Conservation (phyloP, 2,113 vertebrate genomes). For the Caretta caretta region DNA sequence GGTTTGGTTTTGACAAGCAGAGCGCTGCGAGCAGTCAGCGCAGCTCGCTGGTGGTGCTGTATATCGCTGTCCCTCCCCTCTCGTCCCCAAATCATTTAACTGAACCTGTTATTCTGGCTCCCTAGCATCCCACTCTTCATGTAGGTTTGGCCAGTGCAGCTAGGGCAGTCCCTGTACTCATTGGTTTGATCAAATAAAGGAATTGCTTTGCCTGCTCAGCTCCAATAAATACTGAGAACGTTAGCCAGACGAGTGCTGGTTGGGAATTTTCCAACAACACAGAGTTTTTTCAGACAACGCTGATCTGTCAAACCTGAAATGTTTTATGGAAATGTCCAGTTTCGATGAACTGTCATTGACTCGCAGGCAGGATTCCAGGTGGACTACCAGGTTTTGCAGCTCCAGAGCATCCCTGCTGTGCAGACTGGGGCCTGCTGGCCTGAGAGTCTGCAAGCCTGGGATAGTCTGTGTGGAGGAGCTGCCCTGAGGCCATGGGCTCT, state of each 20-base stretch:
- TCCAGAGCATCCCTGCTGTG: not conserved
- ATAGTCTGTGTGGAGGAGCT: too few species aligned
- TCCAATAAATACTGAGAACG: not conserved
- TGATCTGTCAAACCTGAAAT: not conserved
- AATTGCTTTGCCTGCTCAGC: rapidly evolving
- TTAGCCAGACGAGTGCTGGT: not conserved
- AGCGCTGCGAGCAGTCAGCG: not conserved
- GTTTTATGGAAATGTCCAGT: not conserved
- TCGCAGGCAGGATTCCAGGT: not conserved
- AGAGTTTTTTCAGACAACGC: not conserved
- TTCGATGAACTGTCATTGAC: not conserved
- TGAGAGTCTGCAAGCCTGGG: not conserved
- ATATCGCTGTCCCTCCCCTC: rapidly evolving
- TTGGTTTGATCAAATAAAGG: rapidly evolving
- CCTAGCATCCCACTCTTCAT: rapidly evolving
- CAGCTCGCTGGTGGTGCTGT: not conserved
- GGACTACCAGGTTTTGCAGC: not conserved
- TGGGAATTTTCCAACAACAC: not conserved
- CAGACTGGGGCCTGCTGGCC: not conserved
- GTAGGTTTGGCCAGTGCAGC: not conserved
- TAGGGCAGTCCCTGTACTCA: not conserved
- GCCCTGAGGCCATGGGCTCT: not conserved
- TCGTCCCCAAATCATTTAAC: not conserved
- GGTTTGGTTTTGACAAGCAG: not conserved
- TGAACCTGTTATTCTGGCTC: rapidly evolving